A percentile compares a stretch with the other conserved stretches of the same genome.
phyloP scores from a whole-genome alignment of 2,888 invertebrate genomes.

The Aporophyla lueneburgensis region DNA sequence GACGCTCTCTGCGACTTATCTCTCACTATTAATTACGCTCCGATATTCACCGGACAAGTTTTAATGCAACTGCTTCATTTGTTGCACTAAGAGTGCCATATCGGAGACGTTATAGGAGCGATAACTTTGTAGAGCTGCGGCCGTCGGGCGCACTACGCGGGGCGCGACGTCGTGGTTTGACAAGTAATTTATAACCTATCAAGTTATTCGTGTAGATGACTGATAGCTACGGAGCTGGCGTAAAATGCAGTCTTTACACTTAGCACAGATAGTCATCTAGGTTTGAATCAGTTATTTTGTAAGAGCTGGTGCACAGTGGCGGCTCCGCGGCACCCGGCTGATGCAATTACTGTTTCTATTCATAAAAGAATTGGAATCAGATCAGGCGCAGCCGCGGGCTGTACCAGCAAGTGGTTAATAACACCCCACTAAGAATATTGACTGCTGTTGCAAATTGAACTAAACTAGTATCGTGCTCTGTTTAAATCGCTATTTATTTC shows the following conservation, averaged over 20 bases:
- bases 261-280: conserved; percentile 81
- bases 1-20: conserved; percentile 86
- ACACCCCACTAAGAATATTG: conserved; percentile 85
- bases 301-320: conserved; percentile 73
- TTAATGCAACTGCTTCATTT: conserved; percentile 91
- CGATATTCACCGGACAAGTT: conserved; percentile 89
- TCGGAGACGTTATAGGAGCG: conserved; percentile 84
- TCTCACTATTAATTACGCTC: conserved; percentile 88
- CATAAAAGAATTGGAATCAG: conserved; percentile 88
- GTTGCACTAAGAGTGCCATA: conserved; percentile 87
- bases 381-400: conserved; percentile 84
- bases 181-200: conserved; percentile 70
- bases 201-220: conserved; percentile 73
- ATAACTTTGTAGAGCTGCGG: conserved; percentile 85
- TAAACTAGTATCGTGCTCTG: conserved; percentile 82
- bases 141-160: conserved; percentile 67
- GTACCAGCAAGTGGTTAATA: conserved; percentile 84
- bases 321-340: conserved; percentile 74
- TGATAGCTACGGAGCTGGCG: conserved; percentile 74
- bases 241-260: conserved; percentile 77
- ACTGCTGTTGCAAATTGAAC: conserved; percentile 87
- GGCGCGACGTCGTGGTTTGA: conserved; percentile 64
- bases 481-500: conserved; percentile 84
- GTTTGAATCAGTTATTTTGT: conserved; percentile 84
- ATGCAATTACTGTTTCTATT: conserved; percentile 86